phyloP scores from a whole-genome alignment of 2,113 vertebrate genomes.

The Crotophaga sulcirostris region DNA sequence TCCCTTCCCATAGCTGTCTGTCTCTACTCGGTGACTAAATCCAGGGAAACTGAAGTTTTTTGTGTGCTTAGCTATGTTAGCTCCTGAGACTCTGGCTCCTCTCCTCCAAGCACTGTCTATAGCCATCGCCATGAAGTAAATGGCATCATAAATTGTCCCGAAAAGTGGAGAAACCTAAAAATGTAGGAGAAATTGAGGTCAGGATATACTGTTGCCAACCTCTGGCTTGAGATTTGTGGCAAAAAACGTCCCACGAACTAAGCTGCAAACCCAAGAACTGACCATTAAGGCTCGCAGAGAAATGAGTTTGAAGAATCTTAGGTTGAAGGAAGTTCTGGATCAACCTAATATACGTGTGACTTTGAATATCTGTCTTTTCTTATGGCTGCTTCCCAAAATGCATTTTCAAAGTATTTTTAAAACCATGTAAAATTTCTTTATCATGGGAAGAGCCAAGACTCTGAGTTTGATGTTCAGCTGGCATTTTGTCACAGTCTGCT shows the following conservation, averaged over 20 bases:
- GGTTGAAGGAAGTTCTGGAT: background rate
- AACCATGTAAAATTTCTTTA: background rate
- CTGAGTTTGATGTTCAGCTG: background rate
- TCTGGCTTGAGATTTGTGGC: background rate
- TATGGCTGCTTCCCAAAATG: background rate
- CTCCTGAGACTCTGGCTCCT: conserved; percentile 68
- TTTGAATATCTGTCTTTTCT: background rate
- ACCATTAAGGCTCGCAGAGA: background rate
- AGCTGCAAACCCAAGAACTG: background rate
- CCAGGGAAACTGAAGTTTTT: conserved; percentile 82
- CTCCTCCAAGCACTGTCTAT: conserved; percentile 75
- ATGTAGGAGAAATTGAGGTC: background rate
- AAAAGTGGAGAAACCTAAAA: conserved; percentile 88
- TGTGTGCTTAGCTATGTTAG: conserved; percentile 75
- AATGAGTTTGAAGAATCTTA: background rate
- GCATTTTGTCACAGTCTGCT: background rate
- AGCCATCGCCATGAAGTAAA: conserved; percentile 85
- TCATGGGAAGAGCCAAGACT: background rate
- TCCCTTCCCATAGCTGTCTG: conserved; percentile 74
- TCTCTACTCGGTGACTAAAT: conserved; percentile 83
- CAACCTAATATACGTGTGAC: background rate
- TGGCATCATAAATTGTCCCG: conserved; percentile 90
- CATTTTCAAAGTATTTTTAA: background rate
- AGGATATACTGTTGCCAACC: background rate
- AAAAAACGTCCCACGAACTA: background rate